Base-by-base conservation (phyloP, 35 echinoderm and acorn worm species). In the Diadema setosum region DNA sequence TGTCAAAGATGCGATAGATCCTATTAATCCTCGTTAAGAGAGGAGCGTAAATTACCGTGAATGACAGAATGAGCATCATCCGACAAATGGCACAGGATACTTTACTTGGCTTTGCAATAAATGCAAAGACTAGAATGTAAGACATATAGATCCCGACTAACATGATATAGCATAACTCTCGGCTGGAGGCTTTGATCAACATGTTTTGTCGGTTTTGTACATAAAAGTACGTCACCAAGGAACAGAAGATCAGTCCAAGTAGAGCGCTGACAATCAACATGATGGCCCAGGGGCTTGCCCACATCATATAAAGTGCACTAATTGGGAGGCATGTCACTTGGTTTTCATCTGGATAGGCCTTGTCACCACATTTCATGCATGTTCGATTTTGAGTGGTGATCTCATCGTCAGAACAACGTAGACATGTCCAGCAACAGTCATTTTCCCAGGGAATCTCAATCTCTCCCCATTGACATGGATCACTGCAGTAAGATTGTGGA, bases 111-210 rank as follows among this genome's bases (percentile, higher is more conserved):
- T 87, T 74, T 5, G 58, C 46, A 18, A 91, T 83, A 24, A 90
- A 70, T 23, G 69, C 12, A 39, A 87, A 86, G 18, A 89, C 88
- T 1, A 89, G 18, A 15, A 59, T 15, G 39, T 90, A 97, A 1
- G 69, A 93, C 14, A 90, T 29, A 40, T 93, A 89, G 11, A 93
- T 82, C 15, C 95, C 95, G n/a, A 91, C 16, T 3, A 93, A 46
- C 40, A 97, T 97, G 33, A 97, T 76, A 63, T 83, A 86, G 43
- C 95, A 85, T 1, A 97, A 84, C 78, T 97, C 95, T 8, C 95
- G 80, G 55, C 95, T 93, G 9, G 95, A 97, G 1, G 95, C 95
- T 75, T 93, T 97, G 48, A 97, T 93, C 1, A 97, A 44, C 11
- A 58, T 2, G 46, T 94, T 65, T 5, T 90, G 34, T 5, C 84